Evolutionary conservation across 1,140 invertebrate genomes (phyloP), one percentile per base, ranked within the genome.

Genomic region (Drosophila santomea): DNA sequence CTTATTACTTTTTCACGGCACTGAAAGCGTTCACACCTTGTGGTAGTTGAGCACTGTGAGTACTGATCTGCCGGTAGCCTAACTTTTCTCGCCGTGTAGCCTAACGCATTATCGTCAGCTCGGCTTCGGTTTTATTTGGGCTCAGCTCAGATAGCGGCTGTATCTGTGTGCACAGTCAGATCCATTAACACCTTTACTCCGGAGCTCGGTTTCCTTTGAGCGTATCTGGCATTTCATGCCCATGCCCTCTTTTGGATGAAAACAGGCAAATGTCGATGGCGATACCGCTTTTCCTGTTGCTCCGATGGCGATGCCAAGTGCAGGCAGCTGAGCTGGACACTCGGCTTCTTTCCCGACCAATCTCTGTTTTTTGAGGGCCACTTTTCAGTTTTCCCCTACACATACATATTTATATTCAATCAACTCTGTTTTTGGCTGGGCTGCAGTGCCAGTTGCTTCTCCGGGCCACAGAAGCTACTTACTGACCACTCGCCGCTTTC

Each of bases 111-210:
- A 17, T 15, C 57, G 35, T 48, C 15, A 20, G 56, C 28, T 50
- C n/a, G 25, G 63, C 17, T 14, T 63, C 2, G 1, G 28, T 11
- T 15, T 2, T 44, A 59, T 58, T 45, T 60, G 25, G 39, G 39
- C 20, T 41, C 17, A 25, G 52, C 20, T 63, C 14, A 4, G 39
- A 17, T 44, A 14, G 41, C 25, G 25, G 28, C 12, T 62, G 32
- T 14, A 36, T 51, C 11, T 25, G n/a, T 63, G 43, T 20, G 35
- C 41, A 23, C 28, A 35, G 64, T 55, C 35, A 43, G 36, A 36
- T 71, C 67, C 67, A 71, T 71, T 71, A 71, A 69, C 67, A 71
- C 67, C 67, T 71, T 71, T 71, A 43, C 20, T 20, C 20, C 11
- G 28, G 56, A 35, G 32, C 47, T 45, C 62, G 66, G 66, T 56